These are phyloP conservation scores for Bettongia penicillata DNA, from an alignment of 2,113 vertebrate genomes.

Conservation along the genomic window DNA sequence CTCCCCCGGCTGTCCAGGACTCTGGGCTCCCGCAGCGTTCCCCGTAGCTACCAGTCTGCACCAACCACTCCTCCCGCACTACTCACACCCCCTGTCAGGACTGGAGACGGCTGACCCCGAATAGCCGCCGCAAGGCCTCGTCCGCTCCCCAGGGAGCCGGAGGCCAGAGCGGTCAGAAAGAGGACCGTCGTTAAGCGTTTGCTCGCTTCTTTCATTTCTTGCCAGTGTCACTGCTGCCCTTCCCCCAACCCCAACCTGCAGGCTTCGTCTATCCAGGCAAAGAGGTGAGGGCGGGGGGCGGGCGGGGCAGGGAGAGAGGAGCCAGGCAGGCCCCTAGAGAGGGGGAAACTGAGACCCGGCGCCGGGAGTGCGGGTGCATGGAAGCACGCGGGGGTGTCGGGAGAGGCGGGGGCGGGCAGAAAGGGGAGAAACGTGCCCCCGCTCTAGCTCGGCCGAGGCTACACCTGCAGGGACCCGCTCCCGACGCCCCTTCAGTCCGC, in stretches of 20 bases:
- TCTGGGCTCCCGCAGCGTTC: too few relatives aligned
- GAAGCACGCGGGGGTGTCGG: not conserved
- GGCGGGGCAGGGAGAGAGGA: too few relatives aligned
- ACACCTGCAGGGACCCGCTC: not conserved
- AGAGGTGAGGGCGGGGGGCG: not conserved
- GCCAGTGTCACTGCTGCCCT: not conserved
- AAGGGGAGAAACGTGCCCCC: too few relatives aligned
- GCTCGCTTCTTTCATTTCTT: not conserved
- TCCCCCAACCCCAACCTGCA: not conserved
- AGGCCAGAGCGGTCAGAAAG: not conserved
- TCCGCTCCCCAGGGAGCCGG: not conserved
- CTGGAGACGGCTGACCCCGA: not conserved
- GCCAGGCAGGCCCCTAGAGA: fast-evolving
- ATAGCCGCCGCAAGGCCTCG: not conserved
- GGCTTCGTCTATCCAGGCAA: not conserved
- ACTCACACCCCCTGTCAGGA: too few relatives aligned
- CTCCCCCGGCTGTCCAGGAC: not conserved
- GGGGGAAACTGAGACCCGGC: not conserved
- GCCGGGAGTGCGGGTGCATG: too few relatives aligned
- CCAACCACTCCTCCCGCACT: not conserved
- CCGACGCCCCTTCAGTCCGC: too few relatives aligned
- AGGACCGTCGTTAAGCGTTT: not conserved
- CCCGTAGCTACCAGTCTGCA: too few relatives aligned
- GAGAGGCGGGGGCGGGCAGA: too few relatives aligned
- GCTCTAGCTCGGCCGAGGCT: not conserved